These are phyloP conservation scores for Ariopsis seemanni DNA, from an alignment of 2,113 vertebrate species.

Conservation along the genomic window DNA sequence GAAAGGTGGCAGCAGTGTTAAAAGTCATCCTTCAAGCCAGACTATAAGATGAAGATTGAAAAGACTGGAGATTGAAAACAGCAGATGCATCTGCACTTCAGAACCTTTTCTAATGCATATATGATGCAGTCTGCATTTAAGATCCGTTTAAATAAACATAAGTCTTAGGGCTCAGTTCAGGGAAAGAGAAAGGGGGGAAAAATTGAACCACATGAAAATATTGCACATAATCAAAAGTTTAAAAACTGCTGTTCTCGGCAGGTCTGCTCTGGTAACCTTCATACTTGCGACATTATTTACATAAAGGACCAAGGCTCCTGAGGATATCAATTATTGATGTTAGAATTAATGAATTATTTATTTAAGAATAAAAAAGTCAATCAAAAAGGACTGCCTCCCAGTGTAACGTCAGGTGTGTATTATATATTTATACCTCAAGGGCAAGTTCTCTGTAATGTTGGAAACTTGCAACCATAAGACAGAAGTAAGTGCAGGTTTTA, in stretches of 20 bases:
- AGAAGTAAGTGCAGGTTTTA: conserved; percentile 6
- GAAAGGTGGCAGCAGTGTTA: neutral
- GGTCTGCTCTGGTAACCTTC: conserved; percentile 75
- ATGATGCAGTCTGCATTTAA: conserved; percentile 46
- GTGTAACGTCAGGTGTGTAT: conserved; percentile 72
- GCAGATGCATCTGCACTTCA: conserved; percentile 8
- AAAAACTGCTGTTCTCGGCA: conserved; percentile 73
- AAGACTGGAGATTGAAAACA: neutral
- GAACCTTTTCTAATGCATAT: conserved; percentile 46
- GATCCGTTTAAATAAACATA: conserved; percentile 51
- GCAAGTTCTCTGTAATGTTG: conserved; percentile 65
- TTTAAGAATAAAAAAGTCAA: conserved; percentile 71
- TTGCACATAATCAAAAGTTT: conserved; percentile 68
- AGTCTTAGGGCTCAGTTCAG: conserved; percentile 21
- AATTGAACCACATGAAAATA: conserved; percentile 49
- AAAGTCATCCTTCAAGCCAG: conserved; percentile 17
- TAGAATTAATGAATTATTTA: conserved; percentile 79
- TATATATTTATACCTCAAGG: conserved; percentile 81
- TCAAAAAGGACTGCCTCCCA: conserved; percentile 73
- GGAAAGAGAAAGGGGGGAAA: neutral
- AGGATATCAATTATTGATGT: conserved; percentile 81
- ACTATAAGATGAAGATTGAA: conserved; percentile 31
- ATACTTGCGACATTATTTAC: conserved; percentile 76
- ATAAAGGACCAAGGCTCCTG: conserved; percentile 75
- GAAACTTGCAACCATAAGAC: neutral